Conservation (phyloP, 2,888 invertebrate genomes). For the Altica lythri region DNA sequence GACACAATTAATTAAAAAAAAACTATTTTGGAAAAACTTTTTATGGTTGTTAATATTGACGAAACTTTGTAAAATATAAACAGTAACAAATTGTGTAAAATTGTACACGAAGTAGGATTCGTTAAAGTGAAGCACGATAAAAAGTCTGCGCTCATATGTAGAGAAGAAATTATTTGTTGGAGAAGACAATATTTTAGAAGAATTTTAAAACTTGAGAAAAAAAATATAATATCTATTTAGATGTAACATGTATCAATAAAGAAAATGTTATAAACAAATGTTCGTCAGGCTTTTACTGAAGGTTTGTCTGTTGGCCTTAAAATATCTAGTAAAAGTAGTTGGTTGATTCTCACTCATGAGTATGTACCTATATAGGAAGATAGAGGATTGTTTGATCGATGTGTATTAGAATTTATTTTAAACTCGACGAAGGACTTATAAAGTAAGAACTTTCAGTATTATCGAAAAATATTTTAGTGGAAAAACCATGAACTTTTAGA, state of each 20-base stretch:
- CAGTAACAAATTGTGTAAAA: constrained; percentile 4
- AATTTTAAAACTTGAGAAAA: background rate
- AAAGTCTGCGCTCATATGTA: constrained; percentile 1
- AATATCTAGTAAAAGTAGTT: background rate
- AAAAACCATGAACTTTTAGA: too few species aligned
- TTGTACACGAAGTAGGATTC: constrained; percentile 6
- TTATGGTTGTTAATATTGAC: too few species aligned
- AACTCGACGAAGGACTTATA: too few species aligned
- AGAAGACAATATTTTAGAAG: background rate
- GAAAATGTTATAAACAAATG: background rate
- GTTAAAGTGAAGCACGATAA: background rate
- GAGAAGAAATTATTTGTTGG: constrained; percentile 8
- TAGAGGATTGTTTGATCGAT: background rate
- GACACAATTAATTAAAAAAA: too few species aligned
- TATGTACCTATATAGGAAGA: background rate
- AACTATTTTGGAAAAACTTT: too few species aligned
- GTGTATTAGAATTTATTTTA: background rate
- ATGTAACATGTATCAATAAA: background rate
- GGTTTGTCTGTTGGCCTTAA: background rate
- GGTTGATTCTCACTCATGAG: background rate
- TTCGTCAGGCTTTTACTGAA: background rate
- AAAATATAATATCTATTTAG: background rate
- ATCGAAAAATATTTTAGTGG: too few species aligned
- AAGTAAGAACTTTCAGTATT: too few species aligned
- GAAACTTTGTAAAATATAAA: background rate